Conservation (phyloP, 1,140 invertebrate species). For the Monomorium pharaonis region DNA sequence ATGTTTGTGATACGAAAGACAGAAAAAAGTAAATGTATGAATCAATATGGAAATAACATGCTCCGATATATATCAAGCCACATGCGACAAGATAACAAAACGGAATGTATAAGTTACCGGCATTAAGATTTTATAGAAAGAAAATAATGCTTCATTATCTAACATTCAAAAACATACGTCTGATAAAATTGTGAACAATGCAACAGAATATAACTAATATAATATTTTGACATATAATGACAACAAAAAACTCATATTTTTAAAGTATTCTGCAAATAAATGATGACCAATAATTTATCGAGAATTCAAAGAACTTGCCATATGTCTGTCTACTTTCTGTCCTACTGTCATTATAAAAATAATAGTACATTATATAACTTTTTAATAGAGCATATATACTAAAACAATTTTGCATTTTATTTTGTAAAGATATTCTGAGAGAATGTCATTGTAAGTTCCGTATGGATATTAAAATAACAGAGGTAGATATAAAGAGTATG, state of each 20-base stretch:
- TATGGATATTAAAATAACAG: background rate
- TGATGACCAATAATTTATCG: background rate
- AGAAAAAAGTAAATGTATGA: background rate
- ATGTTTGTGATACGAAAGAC: background rate
- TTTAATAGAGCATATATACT: background rate
- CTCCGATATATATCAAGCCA: background rate
- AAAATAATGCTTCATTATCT: background rate
- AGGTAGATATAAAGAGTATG: background rate
- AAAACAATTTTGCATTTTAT: background rate
- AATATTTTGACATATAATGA: background rate
- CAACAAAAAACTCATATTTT: background rate
- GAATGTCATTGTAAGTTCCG: background rate
- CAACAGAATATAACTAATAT: background rate
- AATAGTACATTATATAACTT: background rate
- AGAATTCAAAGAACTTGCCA: background rate
- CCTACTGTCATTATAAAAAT: background rate
- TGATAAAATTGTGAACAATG: background rate
- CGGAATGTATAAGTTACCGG: background rate
- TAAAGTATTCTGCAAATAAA: background rate
- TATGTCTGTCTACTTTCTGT: background rate
- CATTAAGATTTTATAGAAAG: conserved; percentile 22
- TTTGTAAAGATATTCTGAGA: background rate
- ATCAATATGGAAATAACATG: background rate
- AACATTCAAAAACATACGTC: background rate
- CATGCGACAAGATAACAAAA: background rate